Evolutionary conservation across 2,888 invertebrate genomes (phyloP), one percentile per base, ranked within the genome.

Genomic region (Allygus modestus): DNA sequence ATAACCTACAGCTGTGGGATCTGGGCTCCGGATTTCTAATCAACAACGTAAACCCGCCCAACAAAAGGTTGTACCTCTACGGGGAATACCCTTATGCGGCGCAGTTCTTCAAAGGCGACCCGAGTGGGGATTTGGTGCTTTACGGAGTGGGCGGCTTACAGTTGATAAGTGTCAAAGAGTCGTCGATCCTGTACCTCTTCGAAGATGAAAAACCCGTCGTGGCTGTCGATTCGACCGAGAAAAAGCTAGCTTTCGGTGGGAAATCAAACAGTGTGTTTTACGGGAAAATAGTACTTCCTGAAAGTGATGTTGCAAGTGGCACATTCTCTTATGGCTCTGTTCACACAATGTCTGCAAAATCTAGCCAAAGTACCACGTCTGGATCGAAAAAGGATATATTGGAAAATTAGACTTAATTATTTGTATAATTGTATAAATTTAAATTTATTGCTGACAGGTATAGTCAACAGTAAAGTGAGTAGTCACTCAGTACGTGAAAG

Each of bases 171-270:
- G 41, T 71, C 9, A 37, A 41, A 7, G 41, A 41, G 20, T 71
- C 41, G 26, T 41, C 37, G 20, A 20, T 71, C 9, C 12, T 71
- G n/a, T 71, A 37, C 15, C 20, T 71, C 0, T 41, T 71, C 12
- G 71, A 71, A 71, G 71, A 71, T 15, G 71, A 71, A 23, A 71
- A 41, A 37, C 71, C 71, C 26, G 71, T 71, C 15, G n/a, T 20
- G 1, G 41, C 71, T 17, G 71, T 71, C 11, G 71, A 71, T 20
- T 71, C 71, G 2, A 20, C 2, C 20, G 71, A 71, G 1, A 71
- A 37, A 7, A 71, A 71, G 20, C 0, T 71, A 0, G 17, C 41
- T 41, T 71, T 71, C n/a, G 71, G 71, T 71, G 71, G 71, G 11
- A 71, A 71, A 41, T 71, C 71, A 5, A 1, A 41, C 41, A 41